These are phyloP conservation scores for Cataglyphis rosenhaueri DNA, from an alignment of 2,888 invertebrate genomes.

Conservation along the genomic window DNA sequence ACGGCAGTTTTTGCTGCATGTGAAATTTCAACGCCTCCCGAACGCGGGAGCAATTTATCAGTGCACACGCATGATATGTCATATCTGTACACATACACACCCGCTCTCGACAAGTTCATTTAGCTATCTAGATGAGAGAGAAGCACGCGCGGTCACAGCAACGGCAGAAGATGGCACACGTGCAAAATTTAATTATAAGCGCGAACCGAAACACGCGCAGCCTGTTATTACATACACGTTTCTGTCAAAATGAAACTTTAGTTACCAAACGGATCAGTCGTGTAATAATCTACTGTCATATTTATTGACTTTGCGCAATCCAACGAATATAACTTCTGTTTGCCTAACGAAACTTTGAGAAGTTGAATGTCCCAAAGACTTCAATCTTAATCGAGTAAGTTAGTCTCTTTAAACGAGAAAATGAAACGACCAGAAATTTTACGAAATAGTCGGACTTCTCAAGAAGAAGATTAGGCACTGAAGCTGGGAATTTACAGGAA, in stretches of 20 bases:
- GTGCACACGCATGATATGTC: conserved; percentile 31
- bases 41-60: conserved; percentile 32
- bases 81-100: conserved; percentile 38
- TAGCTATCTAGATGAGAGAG: conserved; percentile 58
- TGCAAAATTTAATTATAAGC: conserved; percentile 72
- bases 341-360: not conserved
- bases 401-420: not conserved
- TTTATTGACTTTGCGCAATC: conserved; percentile 12
- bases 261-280: conserved; percentile 35
- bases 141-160: conserved; percentile 24
- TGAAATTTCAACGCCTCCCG: conserved; percentile 20
- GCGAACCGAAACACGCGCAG: conserved; percentile 16
- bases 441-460: not conserved
- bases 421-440: not conserved
- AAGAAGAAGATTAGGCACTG: too few relatives aligned
- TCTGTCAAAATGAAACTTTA: conserved; percentile 41
- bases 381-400: conserved; percentile 7
- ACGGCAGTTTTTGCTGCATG: conserved; percentile 34
- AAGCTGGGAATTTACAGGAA: too few relatives aligned
- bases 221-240: conserved; percentile 22
- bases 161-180: conserved; percentile 59
- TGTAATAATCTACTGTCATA: conserved; percentile 27
- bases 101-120: conserved; percentile 62
- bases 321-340: not conserved
- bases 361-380: not conserved